Evolutionary conservation across 2,113 vertebrate genomes (phyloP).

Genomic region (Muntiacus muntjak): DNA sequence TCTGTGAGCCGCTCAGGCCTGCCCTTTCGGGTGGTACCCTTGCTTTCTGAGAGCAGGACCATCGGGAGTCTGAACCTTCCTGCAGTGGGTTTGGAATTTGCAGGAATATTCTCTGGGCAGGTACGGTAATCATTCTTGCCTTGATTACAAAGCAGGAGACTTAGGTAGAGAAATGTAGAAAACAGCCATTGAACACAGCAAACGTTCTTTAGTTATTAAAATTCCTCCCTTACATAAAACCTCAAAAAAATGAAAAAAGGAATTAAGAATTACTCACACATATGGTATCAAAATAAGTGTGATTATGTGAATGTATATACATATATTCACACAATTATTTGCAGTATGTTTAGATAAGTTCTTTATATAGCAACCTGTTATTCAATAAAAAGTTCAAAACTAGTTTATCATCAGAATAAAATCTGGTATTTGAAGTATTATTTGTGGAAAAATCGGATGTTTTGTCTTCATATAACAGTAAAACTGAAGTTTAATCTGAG

Average conservation of each 20-base stretch:
- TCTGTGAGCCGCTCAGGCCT: conserved; percentile 41
- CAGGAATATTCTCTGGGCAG: background rate
- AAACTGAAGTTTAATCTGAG: background rate
- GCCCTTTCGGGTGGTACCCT: background rate
- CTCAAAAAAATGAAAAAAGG: background rate
- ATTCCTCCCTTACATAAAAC: background rate
- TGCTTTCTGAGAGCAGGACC: background rate
- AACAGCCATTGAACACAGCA: background rate
- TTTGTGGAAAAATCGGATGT: background rate
- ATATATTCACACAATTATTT: conserved; percentile 5
- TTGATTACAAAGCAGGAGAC: background rate
- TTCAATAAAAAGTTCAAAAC: background rate
- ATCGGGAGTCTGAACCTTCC: conserved; percentile 21
- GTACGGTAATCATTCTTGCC: background rate
- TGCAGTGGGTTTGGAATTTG: background rate
- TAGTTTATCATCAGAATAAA: background rate
- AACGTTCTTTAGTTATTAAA: background rate
- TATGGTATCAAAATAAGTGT: conserved; percentile 31
- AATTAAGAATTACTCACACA: background rate
- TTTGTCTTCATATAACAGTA: background rate
- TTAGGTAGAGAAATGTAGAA: background rate
- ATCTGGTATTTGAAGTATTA: background rate
- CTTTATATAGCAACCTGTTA: conserved; percentile 22
- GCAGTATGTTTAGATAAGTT: background rate
- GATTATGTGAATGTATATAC: background rate